phyloP scores from a whole-genome alignment of 2,888 invertebrate genomes.

The Diloba caeruleocephala region DNA sequence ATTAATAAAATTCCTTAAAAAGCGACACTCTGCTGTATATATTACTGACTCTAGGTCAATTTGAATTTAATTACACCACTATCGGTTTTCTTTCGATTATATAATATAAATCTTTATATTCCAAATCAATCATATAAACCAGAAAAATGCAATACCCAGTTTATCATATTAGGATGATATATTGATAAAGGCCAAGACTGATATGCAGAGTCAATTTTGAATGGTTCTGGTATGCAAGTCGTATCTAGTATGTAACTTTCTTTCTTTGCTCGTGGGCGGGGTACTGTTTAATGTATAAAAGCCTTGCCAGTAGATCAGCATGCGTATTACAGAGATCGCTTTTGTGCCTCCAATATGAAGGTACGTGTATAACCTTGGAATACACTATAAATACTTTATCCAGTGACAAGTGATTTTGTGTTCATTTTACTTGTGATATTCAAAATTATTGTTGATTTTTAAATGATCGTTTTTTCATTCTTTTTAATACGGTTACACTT shows the following conservation, averaged over 20 bases:
- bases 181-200: no score
- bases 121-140: no score
- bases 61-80: no score
- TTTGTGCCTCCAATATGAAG: slow-evolving; percentile 79
- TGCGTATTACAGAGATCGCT: slow-evolving; percentile 72
- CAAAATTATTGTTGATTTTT: slow-evolving; percentile 9
- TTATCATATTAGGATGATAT: no score
- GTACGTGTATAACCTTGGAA: slow-evolving; percentile 65
- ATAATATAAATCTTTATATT: no score
- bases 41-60: no score
- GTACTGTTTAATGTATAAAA: slow-evolving; percentile 77
- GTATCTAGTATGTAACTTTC: slow-evolving; percentile 63
- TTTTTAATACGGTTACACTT: no score
- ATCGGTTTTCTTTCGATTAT: no score
- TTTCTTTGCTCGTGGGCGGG: slow-evolving; percentile 76
- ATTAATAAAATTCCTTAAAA: no score
- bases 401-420: slow-evolving; percentile 47
- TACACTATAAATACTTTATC: slow-evolving; percentile 27
- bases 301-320: slow-evolving; percentile 68
- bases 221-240: slow-evolving; percentile 28
- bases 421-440: slow-evolving; percentile 27
- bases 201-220: slow-evolving; percentile 3
- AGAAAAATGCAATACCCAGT: no score
- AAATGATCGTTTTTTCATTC: background rate
- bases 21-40: no score